Evolutionary conservation across 1,140 invertebrate genomes (phyloP), one percentile per base, ranked within the genome.

Genomic region (Ladona fulva): DNA sequence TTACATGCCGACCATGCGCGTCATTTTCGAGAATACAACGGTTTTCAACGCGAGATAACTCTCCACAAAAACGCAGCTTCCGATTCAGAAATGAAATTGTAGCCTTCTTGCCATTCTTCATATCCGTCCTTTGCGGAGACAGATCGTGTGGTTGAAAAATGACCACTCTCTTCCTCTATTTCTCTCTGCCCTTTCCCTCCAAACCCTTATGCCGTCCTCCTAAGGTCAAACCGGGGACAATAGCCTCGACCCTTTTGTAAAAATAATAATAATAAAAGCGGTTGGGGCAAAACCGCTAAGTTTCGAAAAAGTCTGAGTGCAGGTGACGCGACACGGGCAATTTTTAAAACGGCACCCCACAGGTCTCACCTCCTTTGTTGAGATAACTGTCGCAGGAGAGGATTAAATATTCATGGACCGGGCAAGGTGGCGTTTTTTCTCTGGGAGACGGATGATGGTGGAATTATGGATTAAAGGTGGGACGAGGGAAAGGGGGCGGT

Each of bases 321-420:
- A 66, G 52, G 52, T 66, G 52, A 66, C 52, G 52, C 52, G 52
- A 66, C 52, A 66, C 52, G 52, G 52, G 52, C 52, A 66, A 66
- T 66, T 66, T 66, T 66, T 66, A 66, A 19, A 66, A 66, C 14
- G 52, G 52, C 52, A 66, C 52, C 52, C 52, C 52, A 22, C 52
- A 66, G 52, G n/a, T 22, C 52, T 19, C 52, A 12, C 52, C 52
- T 66, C 52, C 12, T 66, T 66, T 66, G 16, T 22, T 22, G 52
- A 22, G 52, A 66, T 66, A 66, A 66, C 52, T 66, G 52, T 66
- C 52, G 52, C 52, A 3, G 52, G 52, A 66, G 52, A 66, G 52
- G 52, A 66, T 66, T 66, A 66, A 66, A 66, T 66, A 66, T 66
- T 66, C 52, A 66, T 66, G 52, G 52, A 66, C 5, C n/a, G 52